Base-by-base conservation (phyloP, 2,888 invertebrate species). In the Heliconius charithonia region DNA sequence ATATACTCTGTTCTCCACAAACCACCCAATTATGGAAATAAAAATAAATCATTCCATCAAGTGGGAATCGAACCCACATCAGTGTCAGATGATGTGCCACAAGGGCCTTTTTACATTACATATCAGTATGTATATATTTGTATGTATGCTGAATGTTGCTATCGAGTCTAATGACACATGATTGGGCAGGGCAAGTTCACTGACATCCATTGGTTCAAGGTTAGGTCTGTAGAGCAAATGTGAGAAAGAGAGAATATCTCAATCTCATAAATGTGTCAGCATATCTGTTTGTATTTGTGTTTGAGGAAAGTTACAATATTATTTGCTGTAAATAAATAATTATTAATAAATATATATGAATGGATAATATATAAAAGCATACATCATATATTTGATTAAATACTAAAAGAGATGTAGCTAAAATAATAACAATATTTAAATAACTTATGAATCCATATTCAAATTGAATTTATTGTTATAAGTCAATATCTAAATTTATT, bases 131-230 rank as follows among this genome's bases (percentile, higher is more conserved):
- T 51, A 51, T 19, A 29, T 37, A 73, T 62, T 74, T 0, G 41
- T 63, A 56, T 27, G 37, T 51, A 32, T 69, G 73, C 67, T 67
- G 29, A 78, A 67, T 37, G 41, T 66, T 76, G 76, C 59, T 77
- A 76, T 72, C 69, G 65, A 66, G 76, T 51, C 73, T 77, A 80
- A 78, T 78, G 76, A 77, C 74, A 80, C 71, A 77, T 79, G 76
- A 81, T 80, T 81, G 77, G 69, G 76, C 29, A 74, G 76, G 59
- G 56, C 59, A 69, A 81, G 81, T 79, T 78, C 81, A 81, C 56
- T 80, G 81, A 80, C 80, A 76, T 75, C 66, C 27, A 4, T 59
- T 37, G 73, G 72, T 80, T 81, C 80, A 81, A 81, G 80, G 81
- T 69, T 76, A 73, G 72, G 37, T 65, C 69, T 79, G 66, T 75